Evolutionary conservation across 2,113 vertebrate species (phyloP).

Genomic region (Caretta caretta): DNA sequence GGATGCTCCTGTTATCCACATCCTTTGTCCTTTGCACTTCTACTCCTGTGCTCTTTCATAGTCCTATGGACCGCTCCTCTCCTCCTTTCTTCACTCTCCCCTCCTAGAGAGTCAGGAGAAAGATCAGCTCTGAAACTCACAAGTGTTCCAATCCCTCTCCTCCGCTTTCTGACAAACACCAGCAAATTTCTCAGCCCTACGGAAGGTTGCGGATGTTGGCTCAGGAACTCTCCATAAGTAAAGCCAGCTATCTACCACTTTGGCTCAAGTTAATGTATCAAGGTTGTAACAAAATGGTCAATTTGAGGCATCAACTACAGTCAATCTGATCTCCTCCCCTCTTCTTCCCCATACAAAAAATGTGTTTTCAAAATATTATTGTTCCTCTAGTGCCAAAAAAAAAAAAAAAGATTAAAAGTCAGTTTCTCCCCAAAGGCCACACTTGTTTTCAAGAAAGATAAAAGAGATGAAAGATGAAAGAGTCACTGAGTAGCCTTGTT

Average conservation of each 20-base stretch:
- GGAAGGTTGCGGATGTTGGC: no score
- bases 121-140: not conserved
- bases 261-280: not conserved
- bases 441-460: constrained; percentile 20
- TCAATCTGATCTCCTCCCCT: not conserved
- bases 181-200: not conserved
- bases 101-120: not conserved
- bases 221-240: not conserved
- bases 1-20: not conserved
- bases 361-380: not conserved
- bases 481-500: not conserved
- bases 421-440: not conserved
- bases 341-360: not conserved
- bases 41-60: not conserved
- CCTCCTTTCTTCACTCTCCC: not conserved
- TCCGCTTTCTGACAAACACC: not conserved
- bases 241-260: not conserved
- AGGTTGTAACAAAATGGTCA: not conserved
- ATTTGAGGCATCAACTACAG: not conserved
- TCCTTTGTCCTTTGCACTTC: not conserved
- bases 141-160: no score
- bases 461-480: constrained; percentile 8
- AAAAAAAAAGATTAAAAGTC: not conserved
- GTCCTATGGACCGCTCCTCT: not conserved
- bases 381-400: not conserved